Conservation (phyloP, 1,140 invertebrate species). For the Drosophila ambigua region DNA sequence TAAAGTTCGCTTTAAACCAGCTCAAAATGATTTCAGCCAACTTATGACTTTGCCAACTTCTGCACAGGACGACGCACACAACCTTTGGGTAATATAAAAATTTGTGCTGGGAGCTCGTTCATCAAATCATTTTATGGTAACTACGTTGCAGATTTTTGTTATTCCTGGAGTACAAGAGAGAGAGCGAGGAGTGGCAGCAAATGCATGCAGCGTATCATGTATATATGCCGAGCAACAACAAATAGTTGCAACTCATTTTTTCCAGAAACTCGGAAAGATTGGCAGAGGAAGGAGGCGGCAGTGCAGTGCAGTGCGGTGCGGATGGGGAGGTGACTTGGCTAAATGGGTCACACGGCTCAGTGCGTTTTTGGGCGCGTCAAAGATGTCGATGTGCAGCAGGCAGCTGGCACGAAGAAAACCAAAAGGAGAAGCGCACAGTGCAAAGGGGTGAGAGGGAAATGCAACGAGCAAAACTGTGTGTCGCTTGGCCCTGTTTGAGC, state of each 20-base stretch:
- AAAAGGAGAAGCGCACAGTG: slow-evolving; percentile 17
- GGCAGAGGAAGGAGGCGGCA: no score
- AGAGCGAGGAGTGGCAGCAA: slow-evolving; percentile 3
- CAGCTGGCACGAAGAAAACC: slow-evolving; percentile 28
- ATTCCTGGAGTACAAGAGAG: background rate
- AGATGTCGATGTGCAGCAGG: slow-evolving; percentile 68
- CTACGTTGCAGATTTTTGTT: slow-evolving; percentile 43
- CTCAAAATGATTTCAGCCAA: slow-evolving; percentile 43
- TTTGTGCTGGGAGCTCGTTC: slow-evolving; percentile 59
- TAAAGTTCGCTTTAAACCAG: slow-evolving; percentile 36
- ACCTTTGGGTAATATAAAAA: slow-evolving; percentile 36
- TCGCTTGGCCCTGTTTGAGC: slow-evolving; percentile 29
- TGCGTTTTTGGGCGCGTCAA: slow-evolving; percentile 78
- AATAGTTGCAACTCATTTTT: slow-evolving; percentile 56
- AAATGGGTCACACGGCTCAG: slow-evolving; percentile 81
- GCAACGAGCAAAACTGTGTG: slow-evolving; percentile 43
- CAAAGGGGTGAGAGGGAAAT: no score
- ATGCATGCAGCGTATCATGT: slow-evolving; percentile 35
- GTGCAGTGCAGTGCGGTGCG: no score
- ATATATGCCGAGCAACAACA: slow-evolving; percentile 43
- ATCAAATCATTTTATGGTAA: slow-evolving; percentile 80
- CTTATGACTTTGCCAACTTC: slow-evolving; percentile 44
- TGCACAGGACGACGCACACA: slow-evolving; percentile 9
- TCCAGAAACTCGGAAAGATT: slow-evolving; percentile 3
- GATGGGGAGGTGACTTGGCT: slow-evolving; percentile 32